Evolutionary conservation across 2,797 vertebrate species (phyloP).

Genomic region (Heliangelus exortis): DNA sequence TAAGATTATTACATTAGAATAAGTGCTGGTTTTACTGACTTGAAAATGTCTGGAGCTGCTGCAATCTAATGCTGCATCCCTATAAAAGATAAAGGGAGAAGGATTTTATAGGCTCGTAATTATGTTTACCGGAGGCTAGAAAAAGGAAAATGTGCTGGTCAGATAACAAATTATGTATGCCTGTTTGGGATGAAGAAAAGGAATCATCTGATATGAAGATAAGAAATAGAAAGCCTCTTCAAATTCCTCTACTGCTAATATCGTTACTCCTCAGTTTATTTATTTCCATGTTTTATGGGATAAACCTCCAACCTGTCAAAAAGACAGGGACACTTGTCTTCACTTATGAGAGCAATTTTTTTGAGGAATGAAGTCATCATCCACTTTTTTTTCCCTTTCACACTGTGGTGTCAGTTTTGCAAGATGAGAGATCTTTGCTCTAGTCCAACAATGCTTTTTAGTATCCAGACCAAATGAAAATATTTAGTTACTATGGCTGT

Average conservation of each 20-base stretch:
- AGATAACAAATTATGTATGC: background rate
- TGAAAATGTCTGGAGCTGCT: conserved; percentile 2
- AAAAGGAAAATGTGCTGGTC: background rate
- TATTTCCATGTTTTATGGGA: background rate
- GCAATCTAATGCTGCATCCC: background rate
- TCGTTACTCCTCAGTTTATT: background rate
- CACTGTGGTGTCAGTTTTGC: background rate
- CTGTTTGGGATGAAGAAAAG: background rate
- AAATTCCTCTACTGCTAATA: background rate
- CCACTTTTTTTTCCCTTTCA: background rate
- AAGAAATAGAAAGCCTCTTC: background rate
- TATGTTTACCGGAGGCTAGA: background rate
- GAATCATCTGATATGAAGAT: background rate
- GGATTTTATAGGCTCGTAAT: background rate
- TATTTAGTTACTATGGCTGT: background rate
- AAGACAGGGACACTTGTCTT: background rate
- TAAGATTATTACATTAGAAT: conserved; percentile 40
- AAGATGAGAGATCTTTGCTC: background rate
- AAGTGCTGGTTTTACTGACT: conserved; percentile 25
- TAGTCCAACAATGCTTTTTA: background rate
- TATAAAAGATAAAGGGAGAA: conserved; percentile 7
- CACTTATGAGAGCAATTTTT: background rate
- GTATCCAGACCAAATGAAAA: background rate
- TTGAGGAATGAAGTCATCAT: background rate
- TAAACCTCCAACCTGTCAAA: background rate